Evolutionary conservation across 2,113 vertebrate genomes (phyloP), one percentile per base, ranked within the genome.

Genomic region (Scytalopus superciliaris): DNA sequence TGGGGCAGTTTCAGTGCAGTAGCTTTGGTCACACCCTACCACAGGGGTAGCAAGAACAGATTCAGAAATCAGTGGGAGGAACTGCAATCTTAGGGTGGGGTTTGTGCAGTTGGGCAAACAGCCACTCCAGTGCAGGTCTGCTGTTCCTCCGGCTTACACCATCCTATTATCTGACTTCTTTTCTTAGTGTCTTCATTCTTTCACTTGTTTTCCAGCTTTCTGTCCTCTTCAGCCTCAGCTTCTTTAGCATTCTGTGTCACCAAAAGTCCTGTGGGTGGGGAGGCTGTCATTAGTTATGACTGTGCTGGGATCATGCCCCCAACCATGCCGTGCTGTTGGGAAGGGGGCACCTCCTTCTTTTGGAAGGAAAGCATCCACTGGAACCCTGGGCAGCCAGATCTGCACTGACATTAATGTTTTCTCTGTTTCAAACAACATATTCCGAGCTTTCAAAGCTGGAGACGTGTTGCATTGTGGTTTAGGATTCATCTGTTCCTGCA

Each of bases 51-150:
- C 50, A 53, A 70, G 47, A 39, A 12, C 40, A 47, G 72, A 16
- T 64, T 84, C 80, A 87, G 68, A 92, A 90, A 39, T 39, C 44
- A 30, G 27, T 39, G 86, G 66, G 86, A 94, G 83, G 83, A 95
- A 96, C 80, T 42, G 86, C 95, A 86, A 96, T 87, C 69, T 72
- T 53, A 23, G 83, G 83, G 90, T 89, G 88, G 53, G 10, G 88
- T 56, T 81, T 42, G 39, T 74, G 31, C 49, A 39, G 16, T 5
- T 50, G 63, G 55, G 69, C 70, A 84, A 93, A 92, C 17, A 0
- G 28, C 35, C 17, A 11, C 70, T 28, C 40, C 37, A 35, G 28
- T 24, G 39, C 84, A 63, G 23, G 7, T n/a, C n/a, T 67, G 55
- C 45, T 45, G 25, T 39, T 52, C 63, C 28, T 85, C 63, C 57